Base-by-base conservation (phyloP, 2,888 invertebrate genomes). In the Archips crataeganus region DNA sequence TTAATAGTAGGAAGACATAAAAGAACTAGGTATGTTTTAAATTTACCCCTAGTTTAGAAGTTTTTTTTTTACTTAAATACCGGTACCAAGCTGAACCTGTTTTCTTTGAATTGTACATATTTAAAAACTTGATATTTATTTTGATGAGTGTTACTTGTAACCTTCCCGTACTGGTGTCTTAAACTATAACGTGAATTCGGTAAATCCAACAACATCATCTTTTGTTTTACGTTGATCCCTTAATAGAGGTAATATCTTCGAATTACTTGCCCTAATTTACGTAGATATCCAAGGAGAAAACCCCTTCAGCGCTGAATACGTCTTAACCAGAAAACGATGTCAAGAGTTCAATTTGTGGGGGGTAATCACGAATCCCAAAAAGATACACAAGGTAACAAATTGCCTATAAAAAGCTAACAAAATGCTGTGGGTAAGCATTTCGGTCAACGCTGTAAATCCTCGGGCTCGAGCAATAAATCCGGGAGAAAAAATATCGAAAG, bases 341-440 rank as follows among this genome's bases (percentile, higher is more conserved):
- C 85, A 84, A 86, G 84, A 84, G 89, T 85, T 87, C 89, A 87
- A 90, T 90, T 90, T 87, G 86, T 81, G 85, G 85, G 81, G 81
- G 82, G 82, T 85, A 87, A 90, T 87, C 86, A 87, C 84, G 83
- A 85, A 86, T 85, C 87, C 85, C 82, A 87, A 88, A 89, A 90
- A 92, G 90, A 91, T 92, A 92, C 90, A 92, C 87, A 90, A 88
- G 90, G 91, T 90, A 91, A 91, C 92, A 91, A 92, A 93, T 92
- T 90, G 92, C 86, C 92, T 90, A 92, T 93, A 92, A 93, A 93
- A 92, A 91, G 88, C 90, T 91, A 92, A 91, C 92, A 90, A 92
- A 92, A 92, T 89, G 88, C 85, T 88, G 87, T 84, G 90, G 91
- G 90, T 90, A 89, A 91, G 90, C 90, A 89, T 90, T 91, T 88